Conservation (phyloP, 2,797 vertebrate species). For the Sebastes jordani region DNA sequence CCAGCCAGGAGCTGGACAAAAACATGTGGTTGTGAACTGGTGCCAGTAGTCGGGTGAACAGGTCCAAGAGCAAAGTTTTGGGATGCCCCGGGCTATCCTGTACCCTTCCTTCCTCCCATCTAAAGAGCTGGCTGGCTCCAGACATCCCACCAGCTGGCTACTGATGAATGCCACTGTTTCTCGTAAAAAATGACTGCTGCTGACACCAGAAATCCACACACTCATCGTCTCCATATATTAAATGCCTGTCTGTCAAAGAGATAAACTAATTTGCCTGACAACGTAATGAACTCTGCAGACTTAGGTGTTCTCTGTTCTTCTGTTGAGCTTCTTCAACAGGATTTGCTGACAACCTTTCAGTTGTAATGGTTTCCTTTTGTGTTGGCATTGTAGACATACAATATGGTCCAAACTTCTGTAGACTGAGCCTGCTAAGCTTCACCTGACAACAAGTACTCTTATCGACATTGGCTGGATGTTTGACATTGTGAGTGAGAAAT, state of each 20-base stretch:
- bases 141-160: slow-evolving; percentile 6
- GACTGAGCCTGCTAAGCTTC: neutral
- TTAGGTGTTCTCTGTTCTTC: neutral
- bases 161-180: slow-evolving; percentile 23
- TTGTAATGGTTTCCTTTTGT: neutral
- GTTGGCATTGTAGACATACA: neutral
- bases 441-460: neutral
- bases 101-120: slow-evolving; percentile 11
- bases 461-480: slow-evolving; percentile 5
- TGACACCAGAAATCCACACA: neutral
- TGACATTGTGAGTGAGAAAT: neutral
- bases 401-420: neutral
- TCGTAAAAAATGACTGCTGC: slow-evolving; percentile 25
- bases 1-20: slow-evolving; percentile 18
- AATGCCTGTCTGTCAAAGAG: neutral
- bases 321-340: neutral
- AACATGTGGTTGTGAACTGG: slow-evolving; percentile 18
- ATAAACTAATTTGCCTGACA: neutral
- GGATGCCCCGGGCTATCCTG: slow-evolving; percentile 1
- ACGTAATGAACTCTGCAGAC: too few relatives aligned
- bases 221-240: neutral
- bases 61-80: slow-evolving; percentile 16
- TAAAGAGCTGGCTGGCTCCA: slow-evolving; percentile 1
- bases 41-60: slow-evolving; percentile 8
- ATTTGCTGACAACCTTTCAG: neutral